Evolutionary conservation across 2,888 invertebrate genomes (phyloP), one percentile per base, ranked within the genome.

Genomic region (Cylloceria caligata): DNA sequence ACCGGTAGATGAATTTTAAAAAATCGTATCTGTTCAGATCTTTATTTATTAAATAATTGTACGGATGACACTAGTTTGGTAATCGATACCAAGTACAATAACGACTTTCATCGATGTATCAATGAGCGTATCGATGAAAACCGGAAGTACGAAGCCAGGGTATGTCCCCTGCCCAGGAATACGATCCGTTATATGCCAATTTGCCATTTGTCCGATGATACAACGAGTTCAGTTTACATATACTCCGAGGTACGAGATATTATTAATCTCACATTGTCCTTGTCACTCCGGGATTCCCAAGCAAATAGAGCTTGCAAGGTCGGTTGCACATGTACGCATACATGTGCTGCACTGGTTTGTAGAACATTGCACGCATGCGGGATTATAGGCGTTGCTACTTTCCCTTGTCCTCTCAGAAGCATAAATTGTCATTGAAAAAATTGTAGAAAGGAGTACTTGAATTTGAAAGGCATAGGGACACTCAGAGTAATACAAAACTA

Each of bases 221-320:
- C 64, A 69, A 69, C 21, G 49, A 55, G 74, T 74, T 45, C 45
- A 64, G 68, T 42, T 49, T 69, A 45, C n/a, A n/a, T n/a, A n/a
- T n/a, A n/a, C 36, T 42, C 6, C 36, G 19, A 49, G 11, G 6
- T 13, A 24, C 67, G 30, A 57, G 34, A 45, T 13, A 74, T 80
- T 74, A 80, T 74, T 80, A 74, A 74, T 30, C n/a, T 74, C 45
- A 62, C 24, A 27, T 27, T 36, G 69, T 55, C 69, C 68, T 80
- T 47, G 80, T 55, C 16, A 45, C 74, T 16, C 36, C 69, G 80
- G 80, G 74, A 74, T 80, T 80, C 55, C 80, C 74, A 69, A 36
- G 62, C 69, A 42, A 34, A 74, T 80, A 19, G 34, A 52, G 62
- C 39, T 39, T 30, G 47, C 36, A 49, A 49, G 36, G 13, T 30